Conservation (phyloP, 2,797 vertebrate genomes). For the Emydoidea blandingii region DNA sequence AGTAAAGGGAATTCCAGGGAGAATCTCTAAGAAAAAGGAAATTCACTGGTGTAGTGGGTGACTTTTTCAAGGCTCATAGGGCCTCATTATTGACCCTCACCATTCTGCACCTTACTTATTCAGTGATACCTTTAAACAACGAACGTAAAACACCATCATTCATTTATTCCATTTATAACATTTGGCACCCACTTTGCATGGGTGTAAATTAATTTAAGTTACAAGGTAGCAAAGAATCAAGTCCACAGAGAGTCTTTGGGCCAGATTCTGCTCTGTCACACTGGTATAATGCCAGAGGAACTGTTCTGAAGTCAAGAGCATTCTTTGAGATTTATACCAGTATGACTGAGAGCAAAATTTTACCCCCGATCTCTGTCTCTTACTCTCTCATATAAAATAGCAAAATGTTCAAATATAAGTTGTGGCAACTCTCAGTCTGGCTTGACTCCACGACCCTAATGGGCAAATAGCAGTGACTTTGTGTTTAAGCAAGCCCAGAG, state of each 20-base stretch:
- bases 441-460: background rate
- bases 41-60: accelerated
- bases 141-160: background rate
- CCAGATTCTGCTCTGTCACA: background rate
- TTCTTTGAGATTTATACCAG: background rate
- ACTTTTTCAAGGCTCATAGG: background rate
- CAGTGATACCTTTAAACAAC: background rate
- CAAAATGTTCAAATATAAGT: background rate
- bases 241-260: background rate
- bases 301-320: background rate
- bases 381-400: background rate
- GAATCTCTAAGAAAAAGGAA: background rate
- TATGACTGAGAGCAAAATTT: background rate
- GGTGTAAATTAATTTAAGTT: background rate
- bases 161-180: background rate
- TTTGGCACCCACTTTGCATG: background rate
- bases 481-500: background rate
- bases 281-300: background rate
- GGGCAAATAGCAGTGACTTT: background rate
- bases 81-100: background rate
- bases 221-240: background rate
- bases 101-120: background rate
- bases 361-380: background rate
- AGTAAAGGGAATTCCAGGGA: background rate
- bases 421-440: background rate